These are phyloP conservation scores for Capra hircus DNA, from an alignment of 2,113 vertebrate species.

Conservation along the genomic window DNA sequence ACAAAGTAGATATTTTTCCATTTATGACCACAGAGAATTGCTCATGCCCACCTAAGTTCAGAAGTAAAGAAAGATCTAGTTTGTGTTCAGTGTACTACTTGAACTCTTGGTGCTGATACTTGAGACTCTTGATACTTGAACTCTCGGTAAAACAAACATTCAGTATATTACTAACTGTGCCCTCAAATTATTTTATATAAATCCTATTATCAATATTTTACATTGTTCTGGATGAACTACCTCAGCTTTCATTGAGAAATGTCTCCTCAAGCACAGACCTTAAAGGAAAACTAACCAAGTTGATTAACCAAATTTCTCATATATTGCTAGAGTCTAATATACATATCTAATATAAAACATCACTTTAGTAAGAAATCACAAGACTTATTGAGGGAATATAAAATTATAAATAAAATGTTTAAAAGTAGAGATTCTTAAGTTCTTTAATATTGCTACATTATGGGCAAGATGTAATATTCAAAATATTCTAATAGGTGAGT, in stretches of 20 bases:
- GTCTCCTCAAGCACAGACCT: constrained; percentile 19
- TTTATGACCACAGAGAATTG: not conserved
- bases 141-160: not conserved
- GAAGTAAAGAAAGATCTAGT: not conserved
- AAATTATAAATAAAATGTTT: not conserved
- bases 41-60: not conserved
- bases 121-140: not conserved
- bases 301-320: not conserved
- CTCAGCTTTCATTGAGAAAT: constrained; percentile 17
- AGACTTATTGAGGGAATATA: not conserved
- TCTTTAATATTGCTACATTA: constrained; percentile 29
- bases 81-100: not conserved
- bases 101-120: not conserved
- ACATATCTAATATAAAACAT: constrained; percentile 23
- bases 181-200: not conserved
- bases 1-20: not conserved
- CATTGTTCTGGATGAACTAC: not conserved
- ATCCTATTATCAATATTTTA: not conserved
- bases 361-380: constrained; percentile 6
- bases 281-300: constrained; percentile 5
- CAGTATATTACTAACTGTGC: not conserved
- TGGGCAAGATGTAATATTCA: not conserved
- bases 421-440: constrained; percentile 7
- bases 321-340: not conserved
- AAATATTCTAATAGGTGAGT: constrained; percentile 13